Conservation (phyloP, 2,797 vertebrate species). For the Coluber constrictor region DNA sequence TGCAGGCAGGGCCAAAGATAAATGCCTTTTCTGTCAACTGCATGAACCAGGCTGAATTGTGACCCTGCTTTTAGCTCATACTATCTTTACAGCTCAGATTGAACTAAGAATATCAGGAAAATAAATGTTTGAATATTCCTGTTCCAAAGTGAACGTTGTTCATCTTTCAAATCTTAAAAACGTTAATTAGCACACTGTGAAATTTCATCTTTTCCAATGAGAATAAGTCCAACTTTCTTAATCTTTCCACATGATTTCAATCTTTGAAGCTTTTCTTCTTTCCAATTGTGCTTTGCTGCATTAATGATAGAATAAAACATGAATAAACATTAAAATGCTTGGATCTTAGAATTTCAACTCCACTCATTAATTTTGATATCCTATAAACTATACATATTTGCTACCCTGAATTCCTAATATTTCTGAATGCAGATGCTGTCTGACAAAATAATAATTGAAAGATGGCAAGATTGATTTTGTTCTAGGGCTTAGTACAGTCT, state of each 20-base stretch:
- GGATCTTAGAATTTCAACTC: constrained; percentile 42
- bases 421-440: neutral
- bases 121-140: neutral
- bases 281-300: constrained; percentile 35
- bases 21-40: neutral
- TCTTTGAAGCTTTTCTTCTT: constrained; percentile 25
- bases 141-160: constrained; percentile 11
- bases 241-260: constrained; percentile 26
- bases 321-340: constrained; percentile 43
- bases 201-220: constrained; percentile 44
- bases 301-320: constrained; percentile 44
- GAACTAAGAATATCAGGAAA: neutral
- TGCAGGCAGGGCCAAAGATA: neutral
- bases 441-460: neutral
- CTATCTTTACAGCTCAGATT: neutral
- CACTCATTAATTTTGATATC: constrained; percentile 41
- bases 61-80: constrained; percentile 12
- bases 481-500: neutral
- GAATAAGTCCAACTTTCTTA: constrained; percentile 38
- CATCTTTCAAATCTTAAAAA: constrained; percentile 34
- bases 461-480: neutral
- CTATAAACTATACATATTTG: constrained; percentile 21
- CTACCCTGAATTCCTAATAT: constrained; percentile 21
- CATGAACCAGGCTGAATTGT: neutral
- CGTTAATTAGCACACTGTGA: constrained; percentile 38